phyloP scores from a whole-genome alignment of 2,113 vertebrate species.

The Drymodes brunneopygia region DNA sequence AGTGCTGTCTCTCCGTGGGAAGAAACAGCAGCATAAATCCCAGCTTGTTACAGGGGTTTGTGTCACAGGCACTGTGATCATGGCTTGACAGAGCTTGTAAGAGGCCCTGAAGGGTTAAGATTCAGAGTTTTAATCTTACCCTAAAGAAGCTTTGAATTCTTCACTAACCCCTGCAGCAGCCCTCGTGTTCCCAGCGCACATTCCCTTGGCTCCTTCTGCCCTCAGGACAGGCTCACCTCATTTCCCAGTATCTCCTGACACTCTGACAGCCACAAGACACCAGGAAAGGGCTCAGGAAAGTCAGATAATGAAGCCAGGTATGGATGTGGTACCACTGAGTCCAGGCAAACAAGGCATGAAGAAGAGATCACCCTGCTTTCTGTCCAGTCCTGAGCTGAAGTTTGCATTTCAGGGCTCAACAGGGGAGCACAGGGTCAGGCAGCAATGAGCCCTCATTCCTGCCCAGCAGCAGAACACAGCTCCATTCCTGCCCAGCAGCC shows the following conservation, averaged over 20 bases:
- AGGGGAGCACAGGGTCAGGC: background rate
- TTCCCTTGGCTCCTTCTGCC: background rate
- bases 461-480: background rate
- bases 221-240: background rate
- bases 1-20: background rate
- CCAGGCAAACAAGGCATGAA: background rate
- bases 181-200: background rate
- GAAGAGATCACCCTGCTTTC: background rate
- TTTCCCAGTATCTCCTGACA: background rate
- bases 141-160: constrained; percentile 21
- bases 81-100: background rate
- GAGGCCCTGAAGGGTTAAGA: background rate
- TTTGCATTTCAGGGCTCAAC: accelerated
- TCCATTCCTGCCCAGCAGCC: background rate
- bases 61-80: background rate
- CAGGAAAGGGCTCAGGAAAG: background rate
- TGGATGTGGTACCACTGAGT: background rate
- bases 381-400: background rate
- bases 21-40: background rate
- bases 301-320: background rate
- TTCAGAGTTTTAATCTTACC: background rate
- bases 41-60: background rate
- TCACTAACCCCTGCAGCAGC: background rate
- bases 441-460: accelerated
- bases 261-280: background rate